These are phyloP conservation scores for Drosophila affinis DNA, from an alignment of 2,888 invertebrate genomes.

Conservation along the genomic window DNA sequence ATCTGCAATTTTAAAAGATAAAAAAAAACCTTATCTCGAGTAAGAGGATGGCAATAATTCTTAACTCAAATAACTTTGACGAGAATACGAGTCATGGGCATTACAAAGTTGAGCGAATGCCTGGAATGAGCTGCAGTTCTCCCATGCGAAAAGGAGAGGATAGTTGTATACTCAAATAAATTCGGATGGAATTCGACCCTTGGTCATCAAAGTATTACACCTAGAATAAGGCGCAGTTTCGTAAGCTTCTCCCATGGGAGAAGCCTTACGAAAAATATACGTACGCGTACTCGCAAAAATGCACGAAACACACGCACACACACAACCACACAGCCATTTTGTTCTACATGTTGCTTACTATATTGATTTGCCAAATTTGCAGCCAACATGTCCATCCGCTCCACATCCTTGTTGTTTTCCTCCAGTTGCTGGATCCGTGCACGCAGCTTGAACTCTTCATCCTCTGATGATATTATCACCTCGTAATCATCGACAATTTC, in stretches of 20 bases:
- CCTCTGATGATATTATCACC: conserved; percentile 83
- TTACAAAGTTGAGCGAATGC: too few relatives aligned
- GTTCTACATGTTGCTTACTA: conserved; percentile 61
- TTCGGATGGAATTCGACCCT: too few relatives aligned
- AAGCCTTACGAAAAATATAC: conserved; percentile 3
- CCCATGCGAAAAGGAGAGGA: neutral
- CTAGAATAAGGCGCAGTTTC: neutral
- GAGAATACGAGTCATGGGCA: neutral
- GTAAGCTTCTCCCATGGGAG: conserved; percentile 1
- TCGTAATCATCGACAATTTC: conserved; percentile 83
- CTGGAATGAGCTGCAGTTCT: too few relatives aligned
- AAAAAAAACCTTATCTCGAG: neutral
- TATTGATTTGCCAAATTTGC: conserved; percentile 74
- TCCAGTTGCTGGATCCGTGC: conserved; percentile 83
- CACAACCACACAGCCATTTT: neutral
- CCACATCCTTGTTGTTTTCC: conserved; percentile 83
- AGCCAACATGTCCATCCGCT: conserved; percentile 82
- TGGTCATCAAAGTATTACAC: neutral
- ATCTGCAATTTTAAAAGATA: conserved; percentile 31
- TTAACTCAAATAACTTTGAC: neutral
- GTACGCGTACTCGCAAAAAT: neutral
- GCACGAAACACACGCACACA: neutral
- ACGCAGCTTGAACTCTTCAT: conserved; percentile 82
- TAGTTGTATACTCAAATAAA: neutral
- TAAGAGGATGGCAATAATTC: neutral